Conservation (phyloP, 1,140 invertebrate species). For the Euborellia annulipes region DNA sequence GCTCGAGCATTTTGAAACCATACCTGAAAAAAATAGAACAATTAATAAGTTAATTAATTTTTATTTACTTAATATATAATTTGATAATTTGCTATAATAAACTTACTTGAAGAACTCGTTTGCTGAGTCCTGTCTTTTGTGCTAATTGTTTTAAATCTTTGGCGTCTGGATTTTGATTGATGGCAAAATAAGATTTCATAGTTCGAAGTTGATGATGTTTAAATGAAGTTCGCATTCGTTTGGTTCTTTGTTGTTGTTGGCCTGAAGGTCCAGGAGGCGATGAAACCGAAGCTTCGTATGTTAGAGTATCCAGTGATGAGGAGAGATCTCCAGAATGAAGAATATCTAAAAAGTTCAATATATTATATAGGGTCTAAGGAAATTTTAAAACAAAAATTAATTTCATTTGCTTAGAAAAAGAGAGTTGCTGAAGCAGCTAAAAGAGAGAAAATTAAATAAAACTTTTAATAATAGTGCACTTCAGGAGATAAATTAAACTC, state of each 20-base stretch:
- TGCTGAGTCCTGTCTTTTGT: constrained; percentile 92
- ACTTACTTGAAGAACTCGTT: constrained; percentile 83
- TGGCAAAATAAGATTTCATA: constrained; percentile 93
- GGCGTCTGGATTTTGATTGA: constrained; percentile 95
- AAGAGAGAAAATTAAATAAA: no score
- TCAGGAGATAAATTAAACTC: no score
- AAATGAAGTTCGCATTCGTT: constrained; percentile 90
- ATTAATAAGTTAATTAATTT: no score
- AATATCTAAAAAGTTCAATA: constrained; percentile 45
- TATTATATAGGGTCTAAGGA: no score
- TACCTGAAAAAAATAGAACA: constrained; percentile 47
- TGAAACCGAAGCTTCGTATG: constrained; percentile 53
- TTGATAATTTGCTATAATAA: no score
- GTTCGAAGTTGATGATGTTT: constrained; percentile 93
- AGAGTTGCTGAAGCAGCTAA: no score
- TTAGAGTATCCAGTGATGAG: constrained; percentile 59
- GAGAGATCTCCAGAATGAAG: constrained; percentile 53
- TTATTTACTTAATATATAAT: no score
- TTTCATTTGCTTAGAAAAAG: constrained; percentile 15
- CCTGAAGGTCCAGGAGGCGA: constrained; percentile 44
- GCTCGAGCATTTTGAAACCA: constrained; percentile 97
- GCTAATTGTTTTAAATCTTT: constrained; percentile 90
- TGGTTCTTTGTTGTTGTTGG: constrained; percentile 48
- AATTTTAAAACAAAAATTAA: no score
- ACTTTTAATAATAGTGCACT: no score